These are phyloP conservation scores for Scotopteryx bipunctaria DNA, from an alignment of 2,888 invertebrate species.

Conservation along the genomic window DNA sequence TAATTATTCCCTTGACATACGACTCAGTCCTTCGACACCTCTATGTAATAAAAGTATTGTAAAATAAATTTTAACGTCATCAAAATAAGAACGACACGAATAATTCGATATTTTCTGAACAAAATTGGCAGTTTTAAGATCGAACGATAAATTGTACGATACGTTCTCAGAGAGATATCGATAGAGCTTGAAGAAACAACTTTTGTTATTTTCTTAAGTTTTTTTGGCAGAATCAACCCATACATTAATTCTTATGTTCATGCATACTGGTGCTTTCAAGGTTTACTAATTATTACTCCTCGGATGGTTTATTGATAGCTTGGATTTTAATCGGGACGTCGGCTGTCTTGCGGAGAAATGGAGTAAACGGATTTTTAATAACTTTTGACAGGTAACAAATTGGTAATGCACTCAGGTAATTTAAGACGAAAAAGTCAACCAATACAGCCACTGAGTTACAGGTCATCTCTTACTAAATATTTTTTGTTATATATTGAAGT, in stretches of 20 bases:
- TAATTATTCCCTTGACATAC: slow-evolving; percentile 49
- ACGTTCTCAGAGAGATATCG: slow-evolving; percentile 6
- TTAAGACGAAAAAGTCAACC: slow-evolving; percentile 7
- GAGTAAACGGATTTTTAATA: slow-evolving; percentile 31
- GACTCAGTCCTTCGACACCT: slow-evolving; percentile 20
- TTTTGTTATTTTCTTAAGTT: not conserved
- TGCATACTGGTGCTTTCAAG: not conserved
- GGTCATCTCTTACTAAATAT: not conserved
- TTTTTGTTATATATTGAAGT: too few relatives aligned
- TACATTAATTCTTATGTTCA: slow-evolving; percentile 1
- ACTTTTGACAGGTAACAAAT: slow-evolving; percentile 28
- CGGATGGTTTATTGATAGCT: slow-evolving; percentile 45
- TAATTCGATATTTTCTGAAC: slow-evolving; percentile 13
- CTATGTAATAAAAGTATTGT: slow-evolving; percentile 11
- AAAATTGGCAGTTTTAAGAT: slow-evolving; percentile 35
- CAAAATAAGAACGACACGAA: slow-evolving; percentile 3
- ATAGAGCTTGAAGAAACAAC: not conserved
- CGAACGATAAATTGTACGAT: slow-evolving; percentile 37
- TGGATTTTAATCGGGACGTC: slow-evolving; percentile 39
- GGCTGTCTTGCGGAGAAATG: slow-evolving; percentile 27
- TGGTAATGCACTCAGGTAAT: slow-evolving; percentile 16
- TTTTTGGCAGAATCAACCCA: not conserved
- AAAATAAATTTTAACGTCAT: slow-evolving; percentile 17
- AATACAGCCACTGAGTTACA: slow-evolving; percentile 2
- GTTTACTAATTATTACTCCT: slow-evolving; percentile 8